These are phyloP conservation scores for Prunella fulvescens DNA, from an alignment of 2,113 vertebrate genomes.

Conservation along the genomic window DNA sequence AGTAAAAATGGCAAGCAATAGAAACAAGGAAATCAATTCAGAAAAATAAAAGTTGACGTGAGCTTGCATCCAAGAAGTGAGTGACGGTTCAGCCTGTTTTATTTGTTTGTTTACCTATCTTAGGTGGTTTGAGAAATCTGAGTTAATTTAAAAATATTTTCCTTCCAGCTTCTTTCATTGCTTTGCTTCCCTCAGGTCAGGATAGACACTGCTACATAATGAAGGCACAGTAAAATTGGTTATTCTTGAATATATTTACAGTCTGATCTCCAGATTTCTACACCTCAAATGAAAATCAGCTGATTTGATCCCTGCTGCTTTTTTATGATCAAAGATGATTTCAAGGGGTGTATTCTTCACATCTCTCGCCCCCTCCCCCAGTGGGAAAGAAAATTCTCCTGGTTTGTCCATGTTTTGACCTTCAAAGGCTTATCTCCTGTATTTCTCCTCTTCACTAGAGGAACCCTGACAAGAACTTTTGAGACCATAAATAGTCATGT, in stretches of 20 bases:
- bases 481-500: background rate
- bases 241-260: background rate
- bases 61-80: background rate
- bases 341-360: background rate
- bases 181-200: background rate
- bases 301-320: background rate
- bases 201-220: background rate
- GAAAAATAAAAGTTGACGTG: slow-evolving; percentile 44
- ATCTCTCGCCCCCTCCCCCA: accelerated
- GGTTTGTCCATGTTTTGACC: background rate
- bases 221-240: background rate
- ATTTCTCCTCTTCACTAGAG: background rate
- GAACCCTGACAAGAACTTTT: slow-evolving; percentile 9
- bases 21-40: slow-evolving; percentile 35
- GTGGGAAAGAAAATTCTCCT: background rate
- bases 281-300: background rate
- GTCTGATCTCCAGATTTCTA: background rate
- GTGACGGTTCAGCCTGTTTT: background rate
- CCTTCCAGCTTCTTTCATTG: background rate
- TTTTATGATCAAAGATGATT: background rate
- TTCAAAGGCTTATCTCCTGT: background rate
- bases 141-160: background rate
- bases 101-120: background rate
- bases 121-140: background rate
- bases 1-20: slow-evolving; percentile 22